A percentile compares a stretch with the other conserved stretches of the same genome.
phyloP scores from a whole-genome alignment of 2,113 vertebrate species.

The Trematomus loennbergii region DNA sequence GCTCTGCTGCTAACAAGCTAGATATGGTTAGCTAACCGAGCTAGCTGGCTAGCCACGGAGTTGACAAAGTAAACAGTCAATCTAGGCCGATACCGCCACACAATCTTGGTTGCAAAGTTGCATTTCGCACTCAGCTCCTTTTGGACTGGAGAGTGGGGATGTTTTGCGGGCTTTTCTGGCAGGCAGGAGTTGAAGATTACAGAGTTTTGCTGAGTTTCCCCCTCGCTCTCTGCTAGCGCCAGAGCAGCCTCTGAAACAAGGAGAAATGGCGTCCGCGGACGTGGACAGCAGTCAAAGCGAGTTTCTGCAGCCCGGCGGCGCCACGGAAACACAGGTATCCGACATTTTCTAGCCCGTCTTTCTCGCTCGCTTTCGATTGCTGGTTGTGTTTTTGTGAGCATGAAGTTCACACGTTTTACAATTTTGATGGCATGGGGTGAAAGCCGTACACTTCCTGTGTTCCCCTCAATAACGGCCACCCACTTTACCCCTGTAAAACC shows the following conservation, averaged over 20 bases:
- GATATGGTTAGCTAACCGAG: conserved; percentile 77
- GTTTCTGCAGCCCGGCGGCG: conserved; percentile 91
- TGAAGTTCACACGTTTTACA: conserved; percentile 86
- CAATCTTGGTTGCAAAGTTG: conserved; percentile 65
- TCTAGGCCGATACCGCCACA: conserved; percentile 46
- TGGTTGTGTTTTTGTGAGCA: conserved; percentile 76
- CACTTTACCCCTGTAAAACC: conserved; percentile 92
- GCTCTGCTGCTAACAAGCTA: conserved; percentile 80
- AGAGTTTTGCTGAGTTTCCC: conserved; percentile 81
- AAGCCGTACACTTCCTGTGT: conserved; percentile 95
- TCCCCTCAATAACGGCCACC: conserved; percentile 96
- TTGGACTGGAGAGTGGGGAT: conserved; percentile 72
- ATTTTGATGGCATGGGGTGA: conserved; percentile 84
- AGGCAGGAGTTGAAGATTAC: conserved; percentile 75
- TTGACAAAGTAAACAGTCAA: conserved; percentile 85
- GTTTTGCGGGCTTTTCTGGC: conserved; percentile 77
- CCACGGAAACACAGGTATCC: conserved; percentile 85
- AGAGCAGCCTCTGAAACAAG: conserved; percentile 94
- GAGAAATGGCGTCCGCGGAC: conserved; percentile 99
- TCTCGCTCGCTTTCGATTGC: conserved; percentile 67
- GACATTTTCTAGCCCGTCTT: conserved; percentile 67
- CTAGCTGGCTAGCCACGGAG: conserved; percentile 81
- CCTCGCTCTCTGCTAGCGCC: conserved; percentile 86
- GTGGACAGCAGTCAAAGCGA: conserved; percentile 95
- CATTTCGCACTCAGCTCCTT: conserved; percentile 58